Evolutionary conservation across 2,888 invertebrate genomes (phyloP), one percentile per base, ranked within the genome.

Genomic region (Lochmaea crataegi): DNA sequence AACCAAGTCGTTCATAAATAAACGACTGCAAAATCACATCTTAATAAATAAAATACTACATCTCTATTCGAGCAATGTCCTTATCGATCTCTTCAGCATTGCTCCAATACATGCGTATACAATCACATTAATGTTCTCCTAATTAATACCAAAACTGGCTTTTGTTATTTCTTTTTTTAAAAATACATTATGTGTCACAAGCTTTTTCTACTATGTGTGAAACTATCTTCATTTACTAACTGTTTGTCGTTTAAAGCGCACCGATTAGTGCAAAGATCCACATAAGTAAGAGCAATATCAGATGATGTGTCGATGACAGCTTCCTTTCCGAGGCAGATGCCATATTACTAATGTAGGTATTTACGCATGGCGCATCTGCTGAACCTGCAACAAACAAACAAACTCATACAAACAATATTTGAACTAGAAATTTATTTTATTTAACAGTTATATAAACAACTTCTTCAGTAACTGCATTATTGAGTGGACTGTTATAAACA

Each of bases 291-390:
- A 73, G 71, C 45, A 72, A 56, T 11, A 75, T 68, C 6, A 72
- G 68, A 18, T 69, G 60, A 53, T 61, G 72, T 9, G 12, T 56
- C 10, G 71, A 56, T 9, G 75, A 61, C 32, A 71, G 56, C 58
- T 45, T 65, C 26, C 74, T 58, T 64, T 72, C 74, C 11, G 81
- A 74, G 68, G 82, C 79, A 32, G 84, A 83, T 51, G 80, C 80
- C 72, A 82, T 83, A 77, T 83, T 84, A 78, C 84, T 83, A 72
- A 83, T 77, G 80, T 84, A 84, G 48, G 84, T 83, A 78, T 84
- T 83, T 73, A 84, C 84, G 77, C 86, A 86, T 12, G 86, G 86
- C 41, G 84, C 81, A 74, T 86, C 86, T 16, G 83, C 85, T 61
- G 84, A 82, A 80, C 84, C 86, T 86, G 82, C 22, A 86, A 85